phyloP scores from a whole-genome alignment of 2,113 vertebrate species.

The Epinephelus lanceolatus region DNA sequence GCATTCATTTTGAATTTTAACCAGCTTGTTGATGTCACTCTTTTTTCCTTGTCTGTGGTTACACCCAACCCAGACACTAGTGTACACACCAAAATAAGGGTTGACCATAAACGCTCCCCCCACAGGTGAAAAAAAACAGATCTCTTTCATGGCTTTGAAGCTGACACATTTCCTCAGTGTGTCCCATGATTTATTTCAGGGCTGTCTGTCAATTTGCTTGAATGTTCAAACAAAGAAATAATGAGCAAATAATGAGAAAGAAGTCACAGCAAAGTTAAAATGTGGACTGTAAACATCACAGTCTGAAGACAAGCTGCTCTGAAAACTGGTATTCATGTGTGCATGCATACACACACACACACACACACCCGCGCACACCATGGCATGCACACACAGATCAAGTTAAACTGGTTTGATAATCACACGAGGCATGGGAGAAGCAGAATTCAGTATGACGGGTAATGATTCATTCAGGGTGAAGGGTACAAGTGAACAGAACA shows the following conservation, averaged over 20 bases:
- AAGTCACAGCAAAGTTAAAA: not conserved
- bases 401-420: constrained; percentile 54
- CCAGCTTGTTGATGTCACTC: not conserved
- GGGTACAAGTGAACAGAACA: not conserved
- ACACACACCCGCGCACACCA: not conserved
- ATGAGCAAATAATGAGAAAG: not conserved
- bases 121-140: not conserved
- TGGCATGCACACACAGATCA: not conserved
- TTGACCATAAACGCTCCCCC: not conserved
- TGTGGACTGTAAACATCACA: not conserved
- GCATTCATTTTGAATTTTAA: not conserved
- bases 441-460: not conserved
- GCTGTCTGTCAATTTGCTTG: not conserved
- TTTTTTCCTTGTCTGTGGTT: not conserved
- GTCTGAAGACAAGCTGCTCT: not conserved
- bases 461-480: not conserved
- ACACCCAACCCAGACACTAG: not conserved
- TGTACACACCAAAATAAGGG: constrained; percentile 1
- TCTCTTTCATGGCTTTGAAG: not conserved
- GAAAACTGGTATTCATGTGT: not conserved
- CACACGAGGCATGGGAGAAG: not conserved
- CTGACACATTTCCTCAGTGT: not conserved
- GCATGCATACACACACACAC: too few relatives aligned
- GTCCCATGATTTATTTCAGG: not conserved
- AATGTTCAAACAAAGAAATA: not conserved